Evolutionary conservation across 1,140 invertebrate genomes (phyloP).

Genomic region (Formica exsecta): DNA sequence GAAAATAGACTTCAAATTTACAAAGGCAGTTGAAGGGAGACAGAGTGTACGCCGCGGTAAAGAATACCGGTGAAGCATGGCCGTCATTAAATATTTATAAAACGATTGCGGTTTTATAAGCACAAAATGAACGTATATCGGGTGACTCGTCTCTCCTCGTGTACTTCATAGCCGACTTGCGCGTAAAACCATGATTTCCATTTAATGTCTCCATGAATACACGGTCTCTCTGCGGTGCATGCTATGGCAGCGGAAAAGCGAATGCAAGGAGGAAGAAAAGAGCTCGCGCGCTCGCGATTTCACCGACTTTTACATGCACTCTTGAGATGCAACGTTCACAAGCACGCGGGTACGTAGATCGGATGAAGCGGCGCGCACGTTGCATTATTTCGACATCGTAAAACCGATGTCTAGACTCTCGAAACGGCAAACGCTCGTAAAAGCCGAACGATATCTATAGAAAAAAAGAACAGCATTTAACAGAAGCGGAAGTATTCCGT

Average conservation of each 20-base stretch:
- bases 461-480: conserved; percentile 16
- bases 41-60: background rate
- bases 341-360: conserved; percentile 1
- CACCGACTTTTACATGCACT: conserved; percentile 26
- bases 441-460: conserved; percentile 10
- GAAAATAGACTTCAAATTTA: conserved; percentile 18
- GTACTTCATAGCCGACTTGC: conserved; percentile 39
- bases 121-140: conserved; percentile 70
- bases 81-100: conserved; percentile 78
- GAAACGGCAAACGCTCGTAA: conserved; percentile 31
- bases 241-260: background rate
- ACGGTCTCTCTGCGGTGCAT: background rate
- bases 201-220: conserved; percentile 79
- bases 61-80: conserved; percentile 57
- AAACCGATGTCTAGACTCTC: conserved; percentile 34
- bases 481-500: background rate
- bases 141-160: conserved; percentile 26
- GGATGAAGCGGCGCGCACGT: background rate
- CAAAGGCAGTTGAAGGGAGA: conserved; percentile 16
- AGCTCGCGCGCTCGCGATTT: conserved; percentile 18
- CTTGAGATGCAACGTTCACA: background rate
- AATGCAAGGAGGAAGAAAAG: background rate
- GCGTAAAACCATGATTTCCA: conserved; percentile 79
- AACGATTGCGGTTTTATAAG: conserved; percentile 71
- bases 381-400: conserved; percentile 54